Evolutionary conservation across 2,888 invertebrate species (phyloP).

Genomic region (Drosophila antonietae): DNA sequence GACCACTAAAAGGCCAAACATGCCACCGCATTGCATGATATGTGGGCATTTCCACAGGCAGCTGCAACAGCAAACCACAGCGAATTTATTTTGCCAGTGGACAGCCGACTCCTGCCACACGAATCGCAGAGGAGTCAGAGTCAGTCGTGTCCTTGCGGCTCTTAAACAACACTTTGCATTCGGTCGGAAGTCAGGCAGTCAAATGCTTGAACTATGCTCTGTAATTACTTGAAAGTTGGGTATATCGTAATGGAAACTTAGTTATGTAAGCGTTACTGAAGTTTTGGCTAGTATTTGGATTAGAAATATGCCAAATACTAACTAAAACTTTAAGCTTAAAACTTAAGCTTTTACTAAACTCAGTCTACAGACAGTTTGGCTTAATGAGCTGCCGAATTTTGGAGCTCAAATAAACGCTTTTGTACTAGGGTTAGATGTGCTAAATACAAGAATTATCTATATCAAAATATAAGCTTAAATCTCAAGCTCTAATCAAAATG

Average conservation of each 20-base stretch:
- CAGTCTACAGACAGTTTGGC: too few relatives aligned
- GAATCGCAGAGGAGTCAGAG: neutral
- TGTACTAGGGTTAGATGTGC: too few relatives aligned
- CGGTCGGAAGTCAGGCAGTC: slow-evolving; percentile 14
- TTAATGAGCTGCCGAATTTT: too few relatives aligned
- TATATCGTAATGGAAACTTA: neutral
- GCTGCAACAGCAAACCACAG: slow-evolving; percentile 10
- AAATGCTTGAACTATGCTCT: slow-evolving; percentile 23
- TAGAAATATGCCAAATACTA: too few relatives aligned
- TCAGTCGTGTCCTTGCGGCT: slow-evolving; percentile 58
- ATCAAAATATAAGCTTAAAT: too few relatives aligned
- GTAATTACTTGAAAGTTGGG: neutral
- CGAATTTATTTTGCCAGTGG: neutral
- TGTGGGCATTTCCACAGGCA: slow-evolving; percentile 54
- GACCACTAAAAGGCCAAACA: slow-evolving; percentile 31
- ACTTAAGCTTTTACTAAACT: too few relatives aligned
- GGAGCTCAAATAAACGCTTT: too few relatives aligned
- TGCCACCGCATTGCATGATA: slow-evolving; percentile 63
- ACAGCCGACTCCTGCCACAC: neutral
- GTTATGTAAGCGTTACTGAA: neutral
- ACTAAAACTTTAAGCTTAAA: too few relatives aligned
- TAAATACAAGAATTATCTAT: too few relatives aligned
- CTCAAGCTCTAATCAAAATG: too few relatives aligned
- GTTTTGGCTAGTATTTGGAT: neutral
- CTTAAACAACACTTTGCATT: slow-evolving; percentile 71